Evolutionary conservation across 2,888 invertebrate genomes (phyloP).

Genomic region (Clusia tigrina): DNA sequence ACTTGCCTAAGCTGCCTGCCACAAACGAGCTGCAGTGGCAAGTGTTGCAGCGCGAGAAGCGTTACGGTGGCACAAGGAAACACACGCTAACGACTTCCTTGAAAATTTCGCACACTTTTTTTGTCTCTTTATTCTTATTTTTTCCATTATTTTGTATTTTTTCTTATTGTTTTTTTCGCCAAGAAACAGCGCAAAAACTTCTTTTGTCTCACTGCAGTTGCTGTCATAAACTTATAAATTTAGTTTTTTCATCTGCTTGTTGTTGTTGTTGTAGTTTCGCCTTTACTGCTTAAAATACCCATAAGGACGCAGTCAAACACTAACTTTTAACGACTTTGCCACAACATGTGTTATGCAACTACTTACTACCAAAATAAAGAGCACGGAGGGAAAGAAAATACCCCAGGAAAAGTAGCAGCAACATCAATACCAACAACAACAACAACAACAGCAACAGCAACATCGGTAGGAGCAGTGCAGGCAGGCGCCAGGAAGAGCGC

Average conservation of each 20-base stretch:
- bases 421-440: neutral
- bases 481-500: neutral
- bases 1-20: constrained; percentile 25
- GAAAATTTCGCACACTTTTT: constrained; percentile 22
- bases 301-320: constrained; percentile 30
- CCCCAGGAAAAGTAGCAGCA: neutral
- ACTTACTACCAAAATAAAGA: neutral
- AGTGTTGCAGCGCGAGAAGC: neutral
- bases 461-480: neutral
- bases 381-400: neutral
- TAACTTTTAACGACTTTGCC: constrained; percentile 37
- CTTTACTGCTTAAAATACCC: constrained; percentile 17
- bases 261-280: constrained; percentile 7
- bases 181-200: constrained; percentile 7
- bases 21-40: constrained; percentile 11
- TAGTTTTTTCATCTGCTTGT: constrained; percentile 11
- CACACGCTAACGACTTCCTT: constrained; percentile 30
- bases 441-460: neutral
- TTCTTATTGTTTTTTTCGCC: too few relatives aligned
- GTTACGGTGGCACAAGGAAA: neutral
- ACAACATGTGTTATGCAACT: constrained; percentile 34
- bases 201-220: constrained; percentile 13
- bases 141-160: too few relatives aligned
- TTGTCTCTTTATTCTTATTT: neutral
- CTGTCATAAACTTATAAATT: constrained; percentile 19